phyloP scores from a whole-genome alignment of 2,797 vertebrate species.

The Saguinus oedipus region DNA sequence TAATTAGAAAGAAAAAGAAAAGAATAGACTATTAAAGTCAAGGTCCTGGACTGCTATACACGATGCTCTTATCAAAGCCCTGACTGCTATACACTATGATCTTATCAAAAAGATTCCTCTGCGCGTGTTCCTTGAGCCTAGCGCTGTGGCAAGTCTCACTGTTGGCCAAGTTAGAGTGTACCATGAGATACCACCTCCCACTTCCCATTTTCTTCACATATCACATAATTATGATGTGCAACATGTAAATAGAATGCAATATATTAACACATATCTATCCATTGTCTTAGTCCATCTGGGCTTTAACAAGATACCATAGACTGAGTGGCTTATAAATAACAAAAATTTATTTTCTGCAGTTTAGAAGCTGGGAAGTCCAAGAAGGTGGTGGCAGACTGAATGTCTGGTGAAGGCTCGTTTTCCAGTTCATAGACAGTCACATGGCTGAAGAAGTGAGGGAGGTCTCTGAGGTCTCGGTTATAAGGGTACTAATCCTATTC shows the following conservation, averaged over 20 bases:
- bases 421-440: background rate
- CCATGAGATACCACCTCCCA: background rate
- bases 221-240: background rate
- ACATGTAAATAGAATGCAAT: background rate
- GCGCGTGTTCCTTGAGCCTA: background rate
- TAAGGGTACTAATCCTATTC: background rate
- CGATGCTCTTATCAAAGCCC: background rate
- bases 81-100: background rate
- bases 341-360: background rate
- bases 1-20: background rate
- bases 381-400: background rate
- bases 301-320: background rate
- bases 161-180: background rate
- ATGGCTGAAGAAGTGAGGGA: background rate
- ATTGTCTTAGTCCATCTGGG: background rate
- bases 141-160: accelerated
- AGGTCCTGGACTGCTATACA: background rate
- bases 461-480: background rate
- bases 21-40: background rate
- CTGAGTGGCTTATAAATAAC: background rate
- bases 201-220: background rate
- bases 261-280: background rate
- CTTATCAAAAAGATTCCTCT: background rate
- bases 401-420: background rate
- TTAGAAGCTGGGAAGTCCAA: background rate